A percentile compares a stretch with the other conserved stretches of the same genome.
phyloP scores from a whole-genome alignment of 2,888 invertebrate genomes.

The Clivina fossor region DNA sequence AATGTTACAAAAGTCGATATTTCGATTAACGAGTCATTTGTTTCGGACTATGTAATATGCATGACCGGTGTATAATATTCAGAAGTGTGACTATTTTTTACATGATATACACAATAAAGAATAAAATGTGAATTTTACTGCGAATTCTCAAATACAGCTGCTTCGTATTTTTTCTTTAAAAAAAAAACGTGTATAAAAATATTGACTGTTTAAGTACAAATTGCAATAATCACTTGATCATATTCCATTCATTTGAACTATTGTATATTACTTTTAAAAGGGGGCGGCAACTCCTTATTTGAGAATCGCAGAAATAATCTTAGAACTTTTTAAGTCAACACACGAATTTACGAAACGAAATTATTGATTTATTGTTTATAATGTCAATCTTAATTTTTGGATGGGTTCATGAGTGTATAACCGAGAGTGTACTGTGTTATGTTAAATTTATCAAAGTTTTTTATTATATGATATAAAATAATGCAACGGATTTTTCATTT shows the following conservation, averaged over 20 bases:
- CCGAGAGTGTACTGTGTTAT: conserved; percentile 26
- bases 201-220: too few relatives aligned
- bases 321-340: too few relatives aligned
- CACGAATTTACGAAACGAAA: too few relatives aligned
- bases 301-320: too few relatives aligned
- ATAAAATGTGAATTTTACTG: not conserved
- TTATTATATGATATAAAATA: conserved; percentile 30
- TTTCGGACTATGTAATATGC: not conserved
- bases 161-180: too few relatives aligned
- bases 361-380: conserved; percentile 6
- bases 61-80: conserved; percentile 13
- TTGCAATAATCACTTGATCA: too few relatives aligned
- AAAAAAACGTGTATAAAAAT: too few relatives aligned
- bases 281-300: too few relatives aligned
- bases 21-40: not conserved
- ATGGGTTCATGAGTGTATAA: conserved; percentile 26
- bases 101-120: not conserved
- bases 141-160: conserved; percentile 7
- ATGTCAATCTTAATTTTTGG: conserved; percentile 10
- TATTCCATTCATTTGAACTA: too few relatives aligned
- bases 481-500: conserved; percentile 11
- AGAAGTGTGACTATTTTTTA: conserved; percentile 15
- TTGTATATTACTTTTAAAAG: too few relatives aligned
- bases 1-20: not conserved
- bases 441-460: conserved; percentile 30